Base-by-base conservation (phyloP, 2,888 invertebrate genomes). In the Marronus borbonicus region DNA sequence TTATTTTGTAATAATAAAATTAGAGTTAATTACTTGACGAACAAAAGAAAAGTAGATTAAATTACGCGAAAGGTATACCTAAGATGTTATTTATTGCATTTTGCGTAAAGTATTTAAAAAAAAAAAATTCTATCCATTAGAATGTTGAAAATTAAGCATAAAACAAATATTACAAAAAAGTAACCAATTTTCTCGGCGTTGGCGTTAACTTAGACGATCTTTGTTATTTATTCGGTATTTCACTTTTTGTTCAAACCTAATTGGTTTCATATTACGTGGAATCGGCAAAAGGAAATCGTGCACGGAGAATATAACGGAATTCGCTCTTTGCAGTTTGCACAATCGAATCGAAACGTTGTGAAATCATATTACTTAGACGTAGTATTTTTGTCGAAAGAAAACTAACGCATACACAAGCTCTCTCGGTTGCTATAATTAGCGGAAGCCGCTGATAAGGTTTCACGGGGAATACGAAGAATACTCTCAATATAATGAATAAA, bases 281-380 rank as follows among this genome's bases (percentile, higher is more conserved):
- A 55, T n/a, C 52, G n/a, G 8, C 20, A 55, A 55, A 55, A 55
- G 55, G 17, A 55, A 55, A 55, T 55, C 55, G 55, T 55, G 20
- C 8, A 55, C 5, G 3, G n/a, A 5, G 55, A 55, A 55, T 44
- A 55, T 55, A 17, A 55, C 55, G 55, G 55, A 55, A 55, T 55
- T 55, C 55, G 55, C 8, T 44, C 44, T 44, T 55, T 55, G 7
- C n/a, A 20, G 20, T 4, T 55, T 55, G n/a, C 55, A 55, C 20
- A 55, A 55, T 55, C 14, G 55, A 12, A n/a, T 17, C 0, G 8
- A 20, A 20, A 55, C 8, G 55, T 55, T 55, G 55, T 20, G 55
- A 55, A 55, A 55, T 55, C 55, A n/a, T n/a, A 55, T 55, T 20
- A n/a, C 55, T 20, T 55, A 17, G 55, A n/a, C n/a, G 5, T n/a